Conservation (phyloP, 2,113 vertebrate genomes). For the Thryonomys swinderianus region DNA sequence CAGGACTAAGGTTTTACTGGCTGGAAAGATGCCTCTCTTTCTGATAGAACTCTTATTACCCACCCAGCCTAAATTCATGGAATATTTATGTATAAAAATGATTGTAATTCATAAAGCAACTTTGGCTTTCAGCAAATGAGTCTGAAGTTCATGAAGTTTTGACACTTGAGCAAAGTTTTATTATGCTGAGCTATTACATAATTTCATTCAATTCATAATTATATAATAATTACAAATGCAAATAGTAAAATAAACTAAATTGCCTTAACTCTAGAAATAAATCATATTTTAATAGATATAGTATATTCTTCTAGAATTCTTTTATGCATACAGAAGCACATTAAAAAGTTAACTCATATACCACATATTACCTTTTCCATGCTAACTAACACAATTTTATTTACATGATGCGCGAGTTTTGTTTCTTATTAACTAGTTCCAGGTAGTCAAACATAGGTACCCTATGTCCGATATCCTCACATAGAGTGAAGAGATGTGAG, state of each 20-base stretch:
- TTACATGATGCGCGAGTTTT: not conserved
- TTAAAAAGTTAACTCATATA: not conserved
- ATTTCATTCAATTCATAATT: not conserved
- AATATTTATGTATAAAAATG: conserved; percentile 6
- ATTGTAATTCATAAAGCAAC: conserved; percentile 36
- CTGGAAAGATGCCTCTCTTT: not conserved
- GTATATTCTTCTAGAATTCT: not conserved
- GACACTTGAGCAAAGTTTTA: conserved; percentile 14
- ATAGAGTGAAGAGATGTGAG: not conserved
- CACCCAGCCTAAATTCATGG: not conserved
- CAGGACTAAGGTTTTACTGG: not conserved
- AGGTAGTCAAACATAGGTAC: not conserved
- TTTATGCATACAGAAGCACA: not conserved
- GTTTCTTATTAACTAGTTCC: not conserved
- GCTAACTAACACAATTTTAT: not conserved
- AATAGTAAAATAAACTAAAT: not conserved
- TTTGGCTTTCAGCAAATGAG: conserved; percentile 21
- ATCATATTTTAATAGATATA: not conserved
- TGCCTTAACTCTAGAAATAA: not conserved
- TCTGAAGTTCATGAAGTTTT: conserved; percentile 37
- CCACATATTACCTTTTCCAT: not conserved
- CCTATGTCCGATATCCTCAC: not conserved
- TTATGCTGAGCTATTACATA: not conserved
- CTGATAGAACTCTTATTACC: not conserved
- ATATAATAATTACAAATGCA: not conserved